phyloP scores from a whole-genome alignment of 2,797 vertebrate species.

The Tapera naevia region DNA sequence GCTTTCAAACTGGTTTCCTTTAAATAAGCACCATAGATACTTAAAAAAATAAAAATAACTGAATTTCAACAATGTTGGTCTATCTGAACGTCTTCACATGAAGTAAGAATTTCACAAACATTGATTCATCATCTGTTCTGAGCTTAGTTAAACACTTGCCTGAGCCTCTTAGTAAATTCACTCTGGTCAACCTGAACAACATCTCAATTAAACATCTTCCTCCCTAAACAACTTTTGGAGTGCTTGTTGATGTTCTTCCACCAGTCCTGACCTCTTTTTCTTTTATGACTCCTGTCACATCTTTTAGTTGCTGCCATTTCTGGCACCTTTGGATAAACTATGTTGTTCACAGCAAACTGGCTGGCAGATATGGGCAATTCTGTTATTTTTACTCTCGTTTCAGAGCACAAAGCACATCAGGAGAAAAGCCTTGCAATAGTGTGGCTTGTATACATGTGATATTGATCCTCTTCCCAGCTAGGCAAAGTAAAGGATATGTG shows the following conservation, averaged over 20 bases:
- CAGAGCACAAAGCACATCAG: conserved; percentile 4
- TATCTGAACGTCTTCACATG: background rate
- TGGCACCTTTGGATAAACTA: background rate
- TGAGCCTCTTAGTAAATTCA: background rate
- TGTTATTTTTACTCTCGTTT: conserved; percentile 12
- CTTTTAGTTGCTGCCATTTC: background rate
- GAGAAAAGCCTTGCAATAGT: background rate
- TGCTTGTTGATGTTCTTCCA: background rate
- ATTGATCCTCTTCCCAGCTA: conserved; percentile 4
- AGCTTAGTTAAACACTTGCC: background rate
- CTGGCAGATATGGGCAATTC: background rate
- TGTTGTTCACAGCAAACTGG: background rate
- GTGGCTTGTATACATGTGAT: background rate
- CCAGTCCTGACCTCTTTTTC: background rate
- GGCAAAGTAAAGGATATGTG: background rate
- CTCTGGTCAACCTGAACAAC: background rate
- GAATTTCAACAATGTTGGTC: background rate
- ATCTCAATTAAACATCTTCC: background rate
- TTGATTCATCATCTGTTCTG: background rate
- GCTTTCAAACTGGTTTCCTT: background rate
- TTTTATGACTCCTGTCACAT: background rate
- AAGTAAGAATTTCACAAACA: background rate
- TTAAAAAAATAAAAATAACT: background rate
- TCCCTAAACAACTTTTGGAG: background rate
- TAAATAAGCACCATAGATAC: background rate